Conservation (phyloP, 1,140 invertebrate genomes). For the Arion vulgaris region DNA sequence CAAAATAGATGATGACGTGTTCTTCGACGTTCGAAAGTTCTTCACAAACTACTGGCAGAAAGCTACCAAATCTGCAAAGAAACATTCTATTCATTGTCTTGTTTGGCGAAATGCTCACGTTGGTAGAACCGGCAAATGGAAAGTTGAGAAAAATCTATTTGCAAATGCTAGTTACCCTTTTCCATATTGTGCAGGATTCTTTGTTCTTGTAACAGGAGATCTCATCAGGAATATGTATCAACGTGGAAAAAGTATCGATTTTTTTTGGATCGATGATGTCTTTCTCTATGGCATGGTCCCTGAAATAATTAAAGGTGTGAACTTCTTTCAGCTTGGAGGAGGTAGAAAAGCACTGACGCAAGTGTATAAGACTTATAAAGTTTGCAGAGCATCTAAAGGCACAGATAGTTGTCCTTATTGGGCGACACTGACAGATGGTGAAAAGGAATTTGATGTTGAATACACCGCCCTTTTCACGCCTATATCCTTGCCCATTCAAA, state of each 20-base stretch:
- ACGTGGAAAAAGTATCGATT: constrained; percentile 57
- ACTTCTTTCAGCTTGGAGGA: constrained; percentile 2
- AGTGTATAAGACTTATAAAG: neutral
- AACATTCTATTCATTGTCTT: constrained; percentile 27
- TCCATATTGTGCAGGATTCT: constrained; percentile 71
- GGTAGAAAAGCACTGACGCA: neutral
- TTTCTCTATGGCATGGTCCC: constrained; percentile 71
- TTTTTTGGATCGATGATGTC: constrained; percentile 73
- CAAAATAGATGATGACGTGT: constrained; percentile 92
- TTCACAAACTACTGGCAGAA: constrained; percentile 25
- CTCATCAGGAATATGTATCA: constrained; percentile 66
- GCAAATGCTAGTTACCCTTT: constrained; percentile 42
- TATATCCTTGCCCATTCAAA: neutral
- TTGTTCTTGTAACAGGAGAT: constrained; percentile 68
- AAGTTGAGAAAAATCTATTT: constrained; percentile 33
- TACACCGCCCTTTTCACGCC: neutral
- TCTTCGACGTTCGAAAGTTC: constrained; percentile 80
- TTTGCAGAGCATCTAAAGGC: neutral
- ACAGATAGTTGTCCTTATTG: neutral
- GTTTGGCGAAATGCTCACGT: constrained; percentile 45
- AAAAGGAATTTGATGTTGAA: neutral
- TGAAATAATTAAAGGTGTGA: neutral
- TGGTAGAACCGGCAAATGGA: constrained; percentile 34
- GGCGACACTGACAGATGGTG: constrained; percentile 12
- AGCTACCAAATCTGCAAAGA: neutral